phyloP scores from a whole-genome alignment of 2,797 vertebrate genomes.

The Bradypodion ventrale region DNA sequence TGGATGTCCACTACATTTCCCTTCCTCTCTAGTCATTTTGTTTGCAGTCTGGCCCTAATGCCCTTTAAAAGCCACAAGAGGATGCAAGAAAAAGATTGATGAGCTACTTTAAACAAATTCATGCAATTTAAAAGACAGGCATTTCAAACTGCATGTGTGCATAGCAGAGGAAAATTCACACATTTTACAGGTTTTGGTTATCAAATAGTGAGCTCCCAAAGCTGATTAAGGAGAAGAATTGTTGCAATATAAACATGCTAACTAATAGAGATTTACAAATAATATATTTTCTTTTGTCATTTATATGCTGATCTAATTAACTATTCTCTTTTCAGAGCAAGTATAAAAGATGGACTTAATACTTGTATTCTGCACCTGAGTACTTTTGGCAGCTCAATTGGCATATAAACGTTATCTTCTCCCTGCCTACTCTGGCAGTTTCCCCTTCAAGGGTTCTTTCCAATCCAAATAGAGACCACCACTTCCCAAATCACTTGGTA shows the following conservation, averaged over 20 bases:
- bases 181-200: no score
- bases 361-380: neutral
- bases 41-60: neutral
- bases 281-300: neutral
- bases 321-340: neutral
- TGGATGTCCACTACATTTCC: neutral
- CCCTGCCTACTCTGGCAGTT: neutral
- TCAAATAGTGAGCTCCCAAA: no score
- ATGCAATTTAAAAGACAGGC: no score
- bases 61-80: neutral
- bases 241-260: neutral
- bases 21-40: no score
- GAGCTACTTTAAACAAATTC: neutral
- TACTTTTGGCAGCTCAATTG: neutral
- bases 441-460: neutral
- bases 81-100: neutral
- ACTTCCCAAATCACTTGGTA: neutral
- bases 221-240: no score
- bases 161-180: no score
- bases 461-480: neutral
- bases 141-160: no score
- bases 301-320: neutral
- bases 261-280: neutral
- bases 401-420: neutral
- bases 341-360: neutral